Evolutionary conservation across 35 echinoderm and acorn worm genomes (phyloP), one percentile per base, ranked within the genome.

Genomic region (Ophioderma brevispina): DNA sequence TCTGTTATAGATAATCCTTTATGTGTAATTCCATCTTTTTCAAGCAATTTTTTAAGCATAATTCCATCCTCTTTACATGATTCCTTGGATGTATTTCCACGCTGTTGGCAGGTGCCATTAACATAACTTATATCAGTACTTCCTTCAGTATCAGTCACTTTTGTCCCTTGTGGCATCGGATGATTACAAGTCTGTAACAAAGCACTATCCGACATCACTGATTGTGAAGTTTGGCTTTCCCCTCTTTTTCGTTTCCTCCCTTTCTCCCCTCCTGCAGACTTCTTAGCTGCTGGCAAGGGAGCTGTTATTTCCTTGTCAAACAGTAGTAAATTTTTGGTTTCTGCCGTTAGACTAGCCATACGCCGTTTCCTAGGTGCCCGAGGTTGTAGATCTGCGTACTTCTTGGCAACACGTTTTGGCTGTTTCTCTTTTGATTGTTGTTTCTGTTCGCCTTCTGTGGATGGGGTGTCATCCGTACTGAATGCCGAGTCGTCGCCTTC

Each of bases 251-350:
- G 15, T 70, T 70, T 70, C 23, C 59, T 70, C 2, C 59, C 59
- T 25, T 25, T 70, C n/a, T 30, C 59, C 23, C 28, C 59, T 25
- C 59, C 59, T 15, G 5, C 4, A 70, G 59, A 6, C 2, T 6
- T 25, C 23, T 70, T 70, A 13, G 2, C 23, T 25, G 23, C 1
- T 25, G 59, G 6, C 2, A 25, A 70, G n/a, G 59, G 23, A 18
- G 59, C 6, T 70, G 59, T 13, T 70, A 70, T 25, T 15, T 98
- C 89, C 78, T 87, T 94, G 76, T 98, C 96, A 81, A 87, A 94
- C 37, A 98, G 76, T n/a, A 98, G 80, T 86, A 94, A 90, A n/a
- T 92, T 89, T 87, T 98, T 98, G 4, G 96, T 98, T 89, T 98
- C 96, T 33, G 96, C 96, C 15, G 93, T 93, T 13, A 98, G 80